Base-by-base conservation (phyloP, 2,113 vertebrate genomes). In the Cyprinus carpio region DNA sequence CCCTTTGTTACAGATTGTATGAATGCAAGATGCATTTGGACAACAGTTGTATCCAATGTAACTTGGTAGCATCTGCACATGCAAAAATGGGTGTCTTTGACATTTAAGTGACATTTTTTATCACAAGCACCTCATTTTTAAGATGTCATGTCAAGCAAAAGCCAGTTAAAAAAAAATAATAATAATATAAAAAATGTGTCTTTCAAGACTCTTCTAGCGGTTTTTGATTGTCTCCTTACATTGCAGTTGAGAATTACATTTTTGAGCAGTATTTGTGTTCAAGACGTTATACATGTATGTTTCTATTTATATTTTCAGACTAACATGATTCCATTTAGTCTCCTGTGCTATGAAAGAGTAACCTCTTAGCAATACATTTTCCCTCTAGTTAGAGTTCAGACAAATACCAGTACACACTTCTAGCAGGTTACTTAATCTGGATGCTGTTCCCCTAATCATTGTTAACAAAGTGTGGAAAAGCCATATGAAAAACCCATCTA, bases 381-480 rank as follows among this genome's bases (percentile, higher is more conserved):
- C 69, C 20, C 34, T 40, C 9, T 20, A 10, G 69, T 72, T 72
- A 7, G 5, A 43, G 34, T 40, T 72, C 37, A 72, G 34, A 43
- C 37, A 0, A 43, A 72, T 72, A 72, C 34, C 20, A 72, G 69
- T 43, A 4, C 7, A 0, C 40, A 46, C 43, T 25, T 6, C 20
- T 11, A 80, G 58, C 77, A 80, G 58, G 58, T 60, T 80, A 64
- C 58, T 80, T 64, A 64, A 43, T 80, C 58, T 58, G 12, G 7
- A 64, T 40, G 34, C 58, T 64, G n/a, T 80, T 80, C n/a, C 58
- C 77, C n/a, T 80, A 80, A 80, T 80, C 77, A 43, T 27, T 64
- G 34, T 80, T 80, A 80, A 80, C 77, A 60, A 80, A 80, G 72
- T 75, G 72, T 75, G 72, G 43, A 51, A 51, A 75, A 75, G 72